Evolutionary conservation across 2,888 invertebrate genomes (phyloP), one percentile per base, ranked within the genome.

Genomic region (Protonemura montana): DNA sequence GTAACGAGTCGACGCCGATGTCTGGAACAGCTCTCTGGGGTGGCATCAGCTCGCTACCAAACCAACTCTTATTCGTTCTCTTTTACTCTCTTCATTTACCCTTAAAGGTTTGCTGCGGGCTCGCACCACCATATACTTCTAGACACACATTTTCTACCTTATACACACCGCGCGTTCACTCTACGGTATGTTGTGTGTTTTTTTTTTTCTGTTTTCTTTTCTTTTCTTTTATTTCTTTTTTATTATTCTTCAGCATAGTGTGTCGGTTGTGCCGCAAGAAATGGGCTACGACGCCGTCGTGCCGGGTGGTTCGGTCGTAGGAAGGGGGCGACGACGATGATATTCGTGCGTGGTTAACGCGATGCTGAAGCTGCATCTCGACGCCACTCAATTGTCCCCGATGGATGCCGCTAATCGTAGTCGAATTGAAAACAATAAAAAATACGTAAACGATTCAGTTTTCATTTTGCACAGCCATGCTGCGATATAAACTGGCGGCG

Each of bases 1-100:
- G 93, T 94, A 94, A 94, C 93, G 92, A 93, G 93, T 92, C 92
- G 93, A 93, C 93, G 93, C 92, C 93, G 92, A 91, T 92, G 76
- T 59, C n/a, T 76, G 13, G 91, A 92, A 93, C 91, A 90, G 92
- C 93, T 92, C 93, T 93, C 93, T 90, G 89, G 93, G 93, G 93
- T 92, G 92, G 92, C 91, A 91, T 92, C 93, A 92, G 91, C 85
- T 91, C 92, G 91, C 91, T 81, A 81, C 59, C 28, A 26, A n/a
- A 83, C 83, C 59, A 84, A 84, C 84, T 84, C 84, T 84, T 83
- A 83, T 84, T 84, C 84, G 27, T 27, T 84, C 84, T 84, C 84
- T 59, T 91, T 91, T 91, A 92, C 92, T 91, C 92, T 92, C 90
- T 81, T 30, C 81, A 81, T 81, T 81, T 81, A 81, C 81, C 81